Evolutionary conservation across 1,140 invertebrate genomes (phyloP).

Genomic region (Homarus americanus): DNA sequence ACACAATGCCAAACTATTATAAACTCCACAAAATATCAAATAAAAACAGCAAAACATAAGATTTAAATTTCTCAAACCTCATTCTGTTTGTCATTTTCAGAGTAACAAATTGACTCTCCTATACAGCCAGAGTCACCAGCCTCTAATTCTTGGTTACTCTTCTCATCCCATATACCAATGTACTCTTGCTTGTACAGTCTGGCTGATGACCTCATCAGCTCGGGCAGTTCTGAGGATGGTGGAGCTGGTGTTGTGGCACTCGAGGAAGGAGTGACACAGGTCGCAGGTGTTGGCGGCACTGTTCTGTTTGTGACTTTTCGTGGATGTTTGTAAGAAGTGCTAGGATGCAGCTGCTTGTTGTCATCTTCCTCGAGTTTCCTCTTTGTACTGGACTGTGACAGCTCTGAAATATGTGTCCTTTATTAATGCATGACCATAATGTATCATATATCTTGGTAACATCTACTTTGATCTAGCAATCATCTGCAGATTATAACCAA

Average conservation of each 20-base stretch:
- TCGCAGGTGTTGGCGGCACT: neutral
- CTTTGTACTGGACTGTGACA: neutral
- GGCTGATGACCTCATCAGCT: neutral
- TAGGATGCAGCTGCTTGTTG: neutral
- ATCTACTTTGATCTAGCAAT: too few relatives aligned
- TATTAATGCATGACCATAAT: too few relatives aligned
- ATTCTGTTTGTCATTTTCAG: neutral
- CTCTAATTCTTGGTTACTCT: neutral
- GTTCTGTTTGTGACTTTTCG: neutral
- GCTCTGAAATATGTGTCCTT: slow-evolving; percentile 8
- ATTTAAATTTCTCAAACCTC: too few relatives aligned
- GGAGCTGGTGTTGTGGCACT: neutral
- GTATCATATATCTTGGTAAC: too few relatives aligned
- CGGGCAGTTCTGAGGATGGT: neutral
- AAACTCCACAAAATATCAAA: too few relatives aligned
- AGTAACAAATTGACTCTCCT: neutral
- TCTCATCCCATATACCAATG: neutral
- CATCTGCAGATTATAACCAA: too few relatives aligned
- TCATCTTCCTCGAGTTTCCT: slow-evolving; percentile 19
- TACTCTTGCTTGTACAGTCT: neutral
- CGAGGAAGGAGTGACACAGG: neutral
- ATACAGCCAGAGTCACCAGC: neutral
- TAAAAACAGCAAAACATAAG: too few relatives aligned
- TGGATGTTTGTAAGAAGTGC: neutral
- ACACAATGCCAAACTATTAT: too few relatives aligned